Conservation (phyloP, 2,888 invertebrate genomes). For the Linnaemya vulpina region DNA sequence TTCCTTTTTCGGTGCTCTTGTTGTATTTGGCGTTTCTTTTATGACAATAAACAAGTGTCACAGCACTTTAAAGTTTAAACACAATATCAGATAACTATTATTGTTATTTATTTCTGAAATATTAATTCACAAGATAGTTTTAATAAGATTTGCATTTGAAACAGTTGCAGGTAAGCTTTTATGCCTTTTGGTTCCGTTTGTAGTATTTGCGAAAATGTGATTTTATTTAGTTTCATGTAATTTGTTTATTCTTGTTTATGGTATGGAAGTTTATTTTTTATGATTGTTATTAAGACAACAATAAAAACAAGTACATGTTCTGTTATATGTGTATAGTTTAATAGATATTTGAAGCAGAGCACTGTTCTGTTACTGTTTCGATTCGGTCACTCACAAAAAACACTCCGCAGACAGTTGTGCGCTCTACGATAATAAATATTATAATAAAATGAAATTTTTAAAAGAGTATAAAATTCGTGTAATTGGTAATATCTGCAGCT, state of each 20-base stretch:
- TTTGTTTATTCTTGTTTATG: conserved; percentile 38
- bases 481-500: conserved; percentile 78
- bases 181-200: conserved; percentile 1
- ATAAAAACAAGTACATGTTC: conserved; percentile 56
- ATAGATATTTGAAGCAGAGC: conserved; percentile 59
- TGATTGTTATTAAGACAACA: conserved; percentile 42
- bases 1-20: conserved; percentile 25
- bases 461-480: conserved; percentile 83
- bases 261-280: conserved; percentile 33
- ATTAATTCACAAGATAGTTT: conserved; percentile 38
- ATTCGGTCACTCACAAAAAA: conserved; percentile 70
- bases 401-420: conserved; percentile 82
- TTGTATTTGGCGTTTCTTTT: conserved; percentile 38
- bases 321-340: conserved; percentile 26
- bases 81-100: conserved; percentile 75
- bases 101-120: conserved; percentile 3
- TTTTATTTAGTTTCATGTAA: conserved; percentile 27
- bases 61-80: conserved; percentile 79
- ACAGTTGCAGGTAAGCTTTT: conserved; percentile 10
- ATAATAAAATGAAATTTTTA: conserved; percentile 83
- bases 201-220: not conserved
- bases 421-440: conserved; percentile 83
- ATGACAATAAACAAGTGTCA: conserved; percentile 74
- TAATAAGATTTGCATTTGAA: conserved; percentile 21
- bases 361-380: conserved; percentile 63